These are phyloP conservation scores for Anarhynchus alexandrinus DNA, from an alignment of 2,113 vertebrate genomes.

Conservation along the genomic window DNA sequence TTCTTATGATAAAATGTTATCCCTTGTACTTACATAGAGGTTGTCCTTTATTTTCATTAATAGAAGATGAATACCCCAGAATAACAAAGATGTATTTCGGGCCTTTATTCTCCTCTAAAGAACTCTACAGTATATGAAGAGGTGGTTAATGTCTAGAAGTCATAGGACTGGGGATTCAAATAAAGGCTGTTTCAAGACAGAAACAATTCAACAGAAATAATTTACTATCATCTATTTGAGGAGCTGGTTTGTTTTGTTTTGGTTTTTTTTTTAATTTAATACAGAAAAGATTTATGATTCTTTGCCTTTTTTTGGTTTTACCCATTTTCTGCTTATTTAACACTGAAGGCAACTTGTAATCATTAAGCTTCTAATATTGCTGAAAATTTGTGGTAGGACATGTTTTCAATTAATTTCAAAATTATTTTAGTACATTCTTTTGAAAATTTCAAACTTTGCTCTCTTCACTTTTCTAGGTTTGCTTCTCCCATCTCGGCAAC, in stretches of 20 bases:
- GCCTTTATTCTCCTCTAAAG: not conserved
- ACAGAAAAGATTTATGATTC: not conserved
- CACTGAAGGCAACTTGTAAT: not conserved
- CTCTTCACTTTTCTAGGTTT: not conserved
- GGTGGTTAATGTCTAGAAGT: not conserved
- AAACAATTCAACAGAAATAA: not conserved
- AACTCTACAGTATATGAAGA: not conserved
- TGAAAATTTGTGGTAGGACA: not conserved
- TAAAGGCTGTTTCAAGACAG: not conserved
- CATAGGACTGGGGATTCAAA: not conserved
- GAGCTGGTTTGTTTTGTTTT: not conserved
- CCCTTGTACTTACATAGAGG: not conserved
- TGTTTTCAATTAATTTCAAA: not conserved
- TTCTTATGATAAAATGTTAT: not conserved
- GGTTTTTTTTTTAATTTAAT: not conserved
- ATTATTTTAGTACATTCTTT: not conserved
- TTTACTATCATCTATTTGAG: not conserved
- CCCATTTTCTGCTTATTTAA: not conserved
- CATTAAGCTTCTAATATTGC: slow-evolving; percentile 1
- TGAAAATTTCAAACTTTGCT: not conserved
- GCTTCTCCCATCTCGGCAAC: not conserved
- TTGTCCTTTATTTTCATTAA: not conserved
- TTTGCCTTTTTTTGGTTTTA: not conserved
- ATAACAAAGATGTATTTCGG: not conserved
- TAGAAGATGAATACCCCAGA: not conserved